Percentiles rank a stretch among this genome's conserved stretches.
Evolutionary conservation across 2,888 invertebrate genomes (phyloP).

Genomic region (Loripinus fragilis): DNA sequence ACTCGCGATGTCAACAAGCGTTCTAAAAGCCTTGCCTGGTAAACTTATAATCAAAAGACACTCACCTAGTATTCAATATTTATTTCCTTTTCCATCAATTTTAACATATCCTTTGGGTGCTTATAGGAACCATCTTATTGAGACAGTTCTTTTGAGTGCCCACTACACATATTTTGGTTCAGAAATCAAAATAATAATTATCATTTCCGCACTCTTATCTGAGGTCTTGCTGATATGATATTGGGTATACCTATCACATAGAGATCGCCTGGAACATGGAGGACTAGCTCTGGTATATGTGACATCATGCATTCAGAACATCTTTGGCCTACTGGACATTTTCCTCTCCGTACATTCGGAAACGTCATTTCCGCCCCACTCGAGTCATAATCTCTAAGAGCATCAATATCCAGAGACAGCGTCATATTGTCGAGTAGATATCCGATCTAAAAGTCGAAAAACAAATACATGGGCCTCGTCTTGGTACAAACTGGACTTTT

Average conservation of each 20-base stretch:
- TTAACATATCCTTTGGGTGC: no score
- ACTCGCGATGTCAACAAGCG: no score
- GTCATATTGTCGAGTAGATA: neutral
- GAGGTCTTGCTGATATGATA: no score
- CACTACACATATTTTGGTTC: no score
- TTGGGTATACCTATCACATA: slow-evolving; percentile 42
- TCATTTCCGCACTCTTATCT: no score
- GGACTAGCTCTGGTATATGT: slow-evolving; percentile 17
- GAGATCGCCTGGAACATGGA: slow-evolving; percentile 34
- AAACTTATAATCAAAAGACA: no score
- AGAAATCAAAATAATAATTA: no score
- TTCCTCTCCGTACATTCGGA: slow-evolving; percentile 17
- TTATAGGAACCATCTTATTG: no score
- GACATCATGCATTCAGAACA: slow-evolving; percentile 29
- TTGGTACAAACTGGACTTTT: neutral
- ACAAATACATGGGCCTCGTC: neutral
- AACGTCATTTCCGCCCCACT: neutral
- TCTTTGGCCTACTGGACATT: slow-evolving; percentile 16
- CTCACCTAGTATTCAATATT: no score
- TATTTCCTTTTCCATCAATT: no score
- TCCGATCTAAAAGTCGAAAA: neutral
- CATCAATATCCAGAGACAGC: neutral
- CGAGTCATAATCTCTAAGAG: neutral
- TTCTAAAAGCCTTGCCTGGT: no score
- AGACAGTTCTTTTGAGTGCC: no score